Conservation (phyloP, 37 sponge, comb jelly and placozoan genomes). For the Halichondria panicea region DNA sequence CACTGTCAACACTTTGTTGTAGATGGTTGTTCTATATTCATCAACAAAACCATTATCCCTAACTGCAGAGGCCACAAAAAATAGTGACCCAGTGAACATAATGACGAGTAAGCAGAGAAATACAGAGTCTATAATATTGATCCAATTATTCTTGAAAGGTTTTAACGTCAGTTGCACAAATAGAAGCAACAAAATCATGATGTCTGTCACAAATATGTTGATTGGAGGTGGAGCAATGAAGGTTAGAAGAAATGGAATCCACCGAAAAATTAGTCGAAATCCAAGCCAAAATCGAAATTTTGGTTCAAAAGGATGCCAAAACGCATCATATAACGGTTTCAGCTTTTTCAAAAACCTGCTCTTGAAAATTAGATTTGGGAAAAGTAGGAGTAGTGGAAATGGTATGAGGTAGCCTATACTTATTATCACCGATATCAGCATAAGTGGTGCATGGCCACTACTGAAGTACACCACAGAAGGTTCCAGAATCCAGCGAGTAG, state of each 20-base stretch:
- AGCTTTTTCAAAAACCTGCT: not conserved
- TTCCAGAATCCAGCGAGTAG: conserved; percentile 5
- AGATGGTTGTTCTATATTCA: no score
- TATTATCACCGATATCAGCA: not conserved
- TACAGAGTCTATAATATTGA: no score
- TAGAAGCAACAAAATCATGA: not conserved
- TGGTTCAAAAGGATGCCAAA: conserved; percentile 24
- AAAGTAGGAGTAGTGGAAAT: conserved; percentile 16
- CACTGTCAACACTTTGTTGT: no score
- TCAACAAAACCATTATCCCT: no score
- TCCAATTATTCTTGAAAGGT: conserved; percentile 3
- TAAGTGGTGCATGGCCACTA: conserved; percentile 1
- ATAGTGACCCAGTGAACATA: no score
- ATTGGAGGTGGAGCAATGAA: not conserved
- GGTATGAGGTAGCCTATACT: conserved; percentile 10
- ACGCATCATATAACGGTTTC: conserved; percentile 32
- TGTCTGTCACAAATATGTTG: not conserved
- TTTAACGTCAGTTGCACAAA: conserved; percentile 1
- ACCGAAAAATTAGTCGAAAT: conserved; percentile 1
- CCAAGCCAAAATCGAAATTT: conserved; percentile 22
- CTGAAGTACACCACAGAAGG: conserved; percentile 11
- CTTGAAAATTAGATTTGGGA: conserved; percentile 8
- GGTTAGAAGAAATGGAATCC: not conserved
- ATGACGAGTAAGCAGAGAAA: no score
- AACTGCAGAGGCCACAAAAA: no score